phyloP scores from a whole-genome alignment of 2,888 invertebrate genomes.

The Pristionchus maxplancki region DNA sequence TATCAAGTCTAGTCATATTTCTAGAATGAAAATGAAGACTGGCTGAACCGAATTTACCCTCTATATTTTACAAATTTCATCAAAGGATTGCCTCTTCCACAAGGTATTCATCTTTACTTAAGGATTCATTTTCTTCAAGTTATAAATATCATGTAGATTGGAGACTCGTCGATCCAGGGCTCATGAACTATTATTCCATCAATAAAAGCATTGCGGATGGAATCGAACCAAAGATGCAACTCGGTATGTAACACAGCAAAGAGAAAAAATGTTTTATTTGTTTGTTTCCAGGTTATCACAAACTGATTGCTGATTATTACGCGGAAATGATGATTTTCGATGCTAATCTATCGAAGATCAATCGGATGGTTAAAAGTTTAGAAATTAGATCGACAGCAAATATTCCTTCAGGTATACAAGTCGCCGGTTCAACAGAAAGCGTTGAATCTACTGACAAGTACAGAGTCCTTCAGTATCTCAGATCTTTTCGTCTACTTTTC shows the following conservation, averaged over 20 bases:
- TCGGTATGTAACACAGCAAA: not conserved
- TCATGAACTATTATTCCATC: not conserved
- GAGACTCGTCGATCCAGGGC: not conserved
- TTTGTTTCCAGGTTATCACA: not conserved
- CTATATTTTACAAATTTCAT: conserved; percentile 5
- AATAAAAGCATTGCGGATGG: not conserved
- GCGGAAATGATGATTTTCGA: not conserved
- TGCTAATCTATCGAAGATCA: not conserved
- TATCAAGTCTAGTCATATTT: too few relatives aligned
- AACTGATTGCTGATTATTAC: not conserved
- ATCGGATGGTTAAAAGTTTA: not conserved
- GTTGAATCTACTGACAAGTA: too few relatives aligned
- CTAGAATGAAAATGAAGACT: not conserved
- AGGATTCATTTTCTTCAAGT: too few relatives aligned
- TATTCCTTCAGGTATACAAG: not conserved
- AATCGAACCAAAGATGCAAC: not conserved
- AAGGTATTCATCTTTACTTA: not conserved
- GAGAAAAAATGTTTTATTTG: not conserved
- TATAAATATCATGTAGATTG: too few relatives aligned
- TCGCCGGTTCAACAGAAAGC: not conserved
- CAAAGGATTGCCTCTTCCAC: not conserved
- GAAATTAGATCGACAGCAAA: not conserved
- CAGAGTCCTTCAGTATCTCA: not conserved
- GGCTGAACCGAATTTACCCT: not conserved
- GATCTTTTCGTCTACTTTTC: not conserved